These are phyloP conservation scores for Notolepis coatsorum DNA, from an alignment of 2,797 vertebrate genomes.

Conservation along the genomic window DNA sequence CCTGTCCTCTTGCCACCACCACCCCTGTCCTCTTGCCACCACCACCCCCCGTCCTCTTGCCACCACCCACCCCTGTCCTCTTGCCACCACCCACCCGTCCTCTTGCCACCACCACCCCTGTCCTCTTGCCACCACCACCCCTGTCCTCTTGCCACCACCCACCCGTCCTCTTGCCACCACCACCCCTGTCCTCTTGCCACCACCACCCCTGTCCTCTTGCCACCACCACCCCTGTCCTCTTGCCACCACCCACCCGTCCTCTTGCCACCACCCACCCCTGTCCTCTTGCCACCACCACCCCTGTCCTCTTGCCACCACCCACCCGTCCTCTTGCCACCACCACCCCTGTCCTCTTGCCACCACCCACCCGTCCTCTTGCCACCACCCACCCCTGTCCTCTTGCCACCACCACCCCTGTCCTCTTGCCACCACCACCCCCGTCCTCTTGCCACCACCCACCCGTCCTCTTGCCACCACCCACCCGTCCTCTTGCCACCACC, in stretches of 20 bases:
- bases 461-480: conserved; percentile 35
- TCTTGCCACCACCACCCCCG: conserved; percentile 38
- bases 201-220: conserved; percentile 6
- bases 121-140: too few species aligned
- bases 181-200: too few species aligned
- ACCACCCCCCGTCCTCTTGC: too few species aligned
- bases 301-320: conserved; percentile 32
- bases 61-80: conserved; percentile 5
- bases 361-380: too few species aligned
- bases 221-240: conserved; percentile 5
- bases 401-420: conserved; percentile 10
- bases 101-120: conserved; percentile 38
- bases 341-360: conserved; percentile 27
- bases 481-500: too few species aligned
- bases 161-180: conserved; percentile 33
- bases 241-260: conserved; percentile 42
- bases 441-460: conserved; percentile 5
- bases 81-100: conserved; percentile 12
- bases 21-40: conserved; percentile 28
- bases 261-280: conserved; percentile 1
- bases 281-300: conserved; percentile 12
- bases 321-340: too few species aligned
- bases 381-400: conserved; percentile 6
- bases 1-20: conserved; percentile 10
- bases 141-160: neutral